Base-by-base conservation (phyloP, 2,888 invertebrate genomes). In the Eupithecia centaureata region DNA sequence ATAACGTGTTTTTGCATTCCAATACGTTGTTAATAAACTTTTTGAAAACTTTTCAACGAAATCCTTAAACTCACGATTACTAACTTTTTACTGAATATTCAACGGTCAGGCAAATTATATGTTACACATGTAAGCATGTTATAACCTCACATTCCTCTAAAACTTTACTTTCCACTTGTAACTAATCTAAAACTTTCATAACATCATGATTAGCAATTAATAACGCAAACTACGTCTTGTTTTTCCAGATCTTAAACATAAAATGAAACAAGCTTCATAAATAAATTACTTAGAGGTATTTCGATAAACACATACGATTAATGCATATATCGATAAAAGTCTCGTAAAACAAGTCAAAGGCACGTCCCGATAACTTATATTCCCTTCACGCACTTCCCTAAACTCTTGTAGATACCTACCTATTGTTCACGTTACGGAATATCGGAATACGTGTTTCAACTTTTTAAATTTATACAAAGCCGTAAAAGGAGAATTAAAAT, bases 361-460 rank as follows among this genome's bases (percentile, higher is more conserved):
- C 63, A 61, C 76, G 69, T 70, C 77, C 42, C 76, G 28, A 64
- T 63, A 81, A 79, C 79, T 90, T 88, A 82, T 78, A 92, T 80
- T 83, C 91, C 75, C 82, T 87, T 88, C 92, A 92, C 92, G 92
- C 89, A 89, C 91, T 89, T 90, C 88, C 90, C 91, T 88, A 91
- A 90, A 90, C 85, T 82, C 85, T 85, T 82, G 68, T 80, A n/a
- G n/a, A n/a, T n/a, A n/a, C n/a, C n/a, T 4, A 42, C 18, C 30
- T 56, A 85, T 88, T 88, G 88, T 89, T 84, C 82, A 83, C 84
- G 75, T 73, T 80, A 80, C 78, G 76, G 81, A 77, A 77, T 80
- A 79, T 76, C 70, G 77, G 79, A 74, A 71, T 69, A 72, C 67
- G 68, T 68, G 72, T 74, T 72, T 71, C 61, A 72, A 72, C 67